Percentiles rank a stretch among this genome's conserved stretches.
phyloP scores from a whole-genome alignment of 2,888 invertebrate genomes.

The Chesias legatella region DNA sequence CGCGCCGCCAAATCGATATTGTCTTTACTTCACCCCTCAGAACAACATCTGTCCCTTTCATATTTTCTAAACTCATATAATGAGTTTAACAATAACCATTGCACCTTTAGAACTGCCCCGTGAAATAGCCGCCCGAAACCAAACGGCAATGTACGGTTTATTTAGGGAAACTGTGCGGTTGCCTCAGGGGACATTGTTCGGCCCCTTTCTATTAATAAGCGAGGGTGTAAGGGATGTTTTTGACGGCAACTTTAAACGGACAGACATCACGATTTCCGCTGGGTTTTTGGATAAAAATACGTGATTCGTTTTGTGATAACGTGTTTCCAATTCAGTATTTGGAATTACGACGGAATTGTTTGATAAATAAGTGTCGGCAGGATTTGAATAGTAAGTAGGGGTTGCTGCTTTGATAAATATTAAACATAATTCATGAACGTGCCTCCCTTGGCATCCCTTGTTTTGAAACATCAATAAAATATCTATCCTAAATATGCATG shows the following conservation, averaged over 20 bases:
- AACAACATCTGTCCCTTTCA: conserved; percentile 54
- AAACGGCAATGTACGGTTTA: conserved; percentile 15
- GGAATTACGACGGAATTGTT: not conserved
- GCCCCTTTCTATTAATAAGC: conserved; percentile 20
- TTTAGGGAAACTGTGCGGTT: not conserved
- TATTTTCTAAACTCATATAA: conserved; percentile 3
- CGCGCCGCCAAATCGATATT: conserved; percentile 67
- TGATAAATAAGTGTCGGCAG: conserved; percentile 1
- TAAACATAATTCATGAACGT: not conserved
- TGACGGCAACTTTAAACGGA: conserved; percentile 23
- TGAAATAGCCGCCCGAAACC: conserved; percentile 3
- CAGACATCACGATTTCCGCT: conserved; percentile 20
- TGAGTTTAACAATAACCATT: conserved; percentile 6
- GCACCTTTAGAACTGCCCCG: conserved; percentile 12
- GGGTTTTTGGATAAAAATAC: conserved; percentile 17
- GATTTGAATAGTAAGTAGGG: no score
- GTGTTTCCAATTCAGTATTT: not conserved
- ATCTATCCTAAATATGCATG: no score
- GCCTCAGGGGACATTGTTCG: conserved; percentile 12
- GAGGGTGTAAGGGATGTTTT: conserved; percentile 23
- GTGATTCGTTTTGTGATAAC: conserved; percentile 18
- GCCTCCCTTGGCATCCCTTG: not conserved
- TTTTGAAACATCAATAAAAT: no score
- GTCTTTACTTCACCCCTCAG: conserved; percentile 57
- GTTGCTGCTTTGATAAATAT: no score